Base-by-base conservation (phyloP, 2,888 invertebrate genomes). In the Papilio protenor region DNA sequence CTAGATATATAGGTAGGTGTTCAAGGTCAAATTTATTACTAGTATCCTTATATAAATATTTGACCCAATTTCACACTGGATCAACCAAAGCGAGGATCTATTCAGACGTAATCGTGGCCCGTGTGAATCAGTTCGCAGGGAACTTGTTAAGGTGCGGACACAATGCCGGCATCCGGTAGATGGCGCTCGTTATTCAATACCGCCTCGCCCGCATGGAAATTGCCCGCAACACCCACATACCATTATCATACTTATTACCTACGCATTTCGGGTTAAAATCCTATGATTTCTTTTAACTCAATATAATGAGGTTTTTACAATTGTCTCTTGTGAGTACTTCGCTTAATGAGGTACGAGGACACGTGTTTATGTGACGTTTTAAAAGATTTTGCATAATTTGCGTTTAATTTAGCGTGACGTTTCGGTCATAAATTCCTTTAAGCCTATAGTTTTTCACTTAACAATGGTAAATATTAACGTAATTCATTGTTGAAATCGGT, bases 171-270 rank as follows among this genome's bases (percentile, higher is more conserved):
- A 78, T 80, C 80, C 80, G 80, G 75, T 76, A 55, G n/a, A 66
- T 66, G 75, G 73, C 76, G 77, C 79, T 79, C 57, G 73, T 80
- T 79, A 79, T 79, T 79, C 80, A 79, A 80, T 80, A 78, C 69
- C 72, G 74, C 74, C 70, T 49, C 76, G 61, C 73, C 73, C 72
- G 55, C 73, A 71, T 71, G 47, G 72, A 66, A 57, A 57, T 40
- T 45, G 52, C 23, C 45, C 6, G 6, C n/a, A 23, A 18, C 10
- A 11, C 11, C 10, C 23, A 55, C 23, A 3, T 71, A n/a, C 57
- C 21, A 70, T 45, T 77, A 55, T 73, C 10, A 73, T 33, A 23
- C 77, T 55, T 73, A 73, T 45, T 2, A 4, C 12, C 14, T 12
- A 18, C 16, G 55, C 0, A 11, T 8, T 73, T 45, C 77, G 64